Conservation (phyloP, 1,140 invertebrate species). For the Limonius californicus region DNA sequence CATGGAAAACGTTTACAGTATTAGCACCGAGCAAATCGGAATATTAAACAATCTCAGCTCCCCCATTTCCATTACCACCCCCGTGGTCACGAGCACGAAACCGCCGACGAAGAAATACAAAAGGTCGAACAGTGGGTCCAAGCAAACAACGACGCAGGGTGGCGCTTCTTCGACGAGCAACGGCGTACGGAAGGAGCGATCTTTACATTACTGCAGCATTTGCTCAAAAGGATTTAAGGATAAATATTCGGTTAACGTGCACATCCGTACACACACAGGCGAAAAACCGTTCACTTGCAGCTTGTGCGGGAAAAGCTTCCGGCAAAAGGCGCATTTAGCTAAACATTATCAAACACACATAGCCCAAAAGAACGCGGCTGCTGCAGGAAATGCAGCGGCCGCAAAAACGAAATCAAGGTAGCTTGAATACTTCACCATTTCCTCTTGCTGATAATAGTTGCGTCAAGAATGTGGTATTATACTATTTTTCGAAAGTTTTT, state of each 20-base stretch:
- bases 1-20: conserved; percentile 51
- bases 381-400: conserved; percentile 39
- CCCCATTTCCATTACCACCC: conserved; percentile 38
- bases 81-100: conserved; percentile 55
- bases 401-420: conserved; percentile 44
- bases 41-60: conserved; percentile 41
- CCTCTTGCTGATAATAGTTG: too few relatives aligned
- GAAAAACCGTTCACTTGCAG: conserved; percentile 89
- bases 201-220: conserved; percentile 84
- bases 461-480: too few relatives aligned
- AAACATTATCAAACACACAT: conserved; percentile 97
- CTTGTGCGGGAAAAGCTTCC: conserved; percentile 84
- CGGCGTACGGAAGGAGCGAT: conserved; percentile 72
- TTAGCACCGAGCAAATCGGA: conserved; percentile 49
- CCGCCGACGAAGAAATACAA: conserved; percentile 53
- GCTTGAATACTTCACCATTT: conserved; percentile 28
- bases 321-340: conserved; percentile 94
- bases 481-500: too few relatives aligned
- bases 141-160: conserved; percentile 44
- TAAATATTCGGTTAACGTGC: conserved; percentile 90
- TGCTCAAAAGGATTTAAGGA: conserved; percentile 92
- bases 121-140: conserved; percentile 45
- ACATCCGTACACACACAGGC: conserved; percentile 85
- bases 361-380: conserved; percentile 62
- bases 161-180: conserved; percentile 52